Evolutionary conservation across 64 coral and sea anemone species (phyloP), one percentile per base, ranked within the genome.

Genomic region (Actinia equina): DNA sequence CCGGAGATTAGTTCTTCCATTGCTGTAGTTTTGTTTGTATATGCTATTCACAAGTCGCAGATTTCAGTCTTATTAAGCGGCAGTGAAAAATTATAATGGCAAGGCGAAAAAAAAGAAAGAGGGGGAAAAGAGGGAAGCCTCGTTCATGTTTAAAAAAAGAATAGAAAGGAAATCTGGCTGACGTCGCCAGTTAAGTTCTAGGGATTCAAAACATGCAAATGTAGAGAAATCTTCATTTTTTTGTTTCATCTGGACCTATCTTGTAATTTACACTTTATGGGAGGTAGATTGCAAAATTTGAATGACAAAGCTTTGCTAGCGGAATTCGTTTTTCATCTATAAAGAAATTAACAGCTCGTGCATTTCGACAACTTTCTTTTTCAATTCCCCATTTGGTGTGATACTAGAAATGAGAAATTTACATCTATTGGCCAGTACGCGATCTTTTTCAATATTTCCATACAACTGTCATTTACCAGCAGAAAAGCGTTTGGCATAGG

Each of bases 1-100:
- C 69, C 69, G 69, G 69, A 42, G 69, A 74, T 74, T 41, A 74
- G 69, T 74, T 74, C 42, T 74, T 41, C 55, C 69, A 74, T 30
- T 27, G 69, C 69, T 74, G 3, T 74, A 74, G 26, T 74, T 69
- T 74, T 74, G 69, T 74, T 74, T 74, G 69, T 74, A 74, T 74
- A 74, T 74, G 69, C 26, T 74, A 74, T 74, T 26, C 25, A 74
- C 26, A 74, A 30, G 69, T 30, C 19, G 2, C 62, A 65, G 62
- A n/a, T 74, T 74, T 74, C 25, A 30, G 0, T 14, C 10, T 13
- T 13, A 11, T n/a, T 4, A 74, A 74, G 23, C 69, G 25, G 26
- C 26, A 74, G 13, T n/a, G 20, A 30, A 14, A 13, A 14, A 41
- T 41, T 42, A 37, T 6, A 71, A 10, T 0, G 9, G 23, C 1